Conservation (phyloP, 2,113 vertebrate species). For the Eretmochelys imbricata region DNA sequence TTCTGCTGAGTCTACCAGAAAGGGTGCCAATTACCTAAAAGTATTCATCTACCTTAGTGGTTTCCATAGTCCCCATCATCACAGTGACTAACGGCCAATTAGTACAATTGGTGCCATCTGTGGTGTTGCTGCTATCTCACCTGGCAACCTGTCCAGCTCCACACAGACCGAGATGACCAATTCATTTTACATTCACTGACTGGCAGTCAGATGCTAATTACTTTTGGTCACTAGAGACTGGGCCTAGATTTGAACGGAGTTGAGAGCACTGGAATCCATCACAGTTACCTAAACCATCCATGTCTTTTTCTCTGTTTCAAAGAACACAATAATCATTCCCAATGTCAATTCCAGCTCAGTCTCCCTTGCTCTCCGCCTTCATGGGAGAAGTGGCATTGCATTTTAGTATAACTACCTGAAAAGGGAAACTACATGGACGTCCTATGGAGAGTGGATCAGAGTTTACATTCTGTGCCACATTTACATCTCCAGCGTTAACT, state of each 20-base stretch:
- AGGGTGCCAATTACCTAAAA: constrained; percentile 31
- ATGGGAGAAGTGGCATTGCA: constrained; percentile 43
- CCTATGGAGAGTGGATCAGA: constrained; percentile 42
- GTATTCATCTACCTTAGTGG: constrained; percentile 29
- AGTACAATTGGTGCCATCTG: constrained; percentile 26
- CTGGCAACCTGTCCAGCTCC: constrained; percentile 58
- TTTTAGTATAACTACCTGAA: constrained; percentile 52
- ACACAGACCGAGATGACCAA: constrained; percentile 54
- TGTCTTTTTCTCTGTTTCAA: constrained; percentile 63
- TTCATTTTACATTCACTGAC: constrained; percentile 60
- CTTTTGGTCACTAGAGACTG: constrained; percentile 56
- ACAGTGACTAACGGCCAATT: constrained; percentile 13
- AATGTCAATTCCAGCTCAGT: constrained; percentile 58
- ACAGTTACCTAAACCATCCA: constrained; percentile 71
- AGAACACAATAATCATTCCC: constrained; percentile 68
- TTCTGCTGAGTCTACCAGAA: not conserved
- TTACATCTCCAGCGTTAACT: constrained; percentile 68
- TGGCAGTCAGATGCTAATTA: constrained; percentile 69
- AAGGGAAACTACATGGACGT: constrained; percentile 59
- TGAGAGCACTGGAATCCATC: constrained; percentile 72
- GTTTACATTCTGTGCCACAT: constrained; percentile 69
- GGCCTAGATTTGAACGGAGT: constrained; percentile 57
- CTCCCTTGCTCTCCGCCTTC: constrained; percentile 46
- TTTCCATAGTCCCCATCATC: constrained; percentile 49
- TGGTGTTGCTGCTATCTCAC: constrained; percentile 63